Conservation (phyloP, 30 jellyfish, hydroid and myxozoan species). For the Hydra vulgaris region DNA sequence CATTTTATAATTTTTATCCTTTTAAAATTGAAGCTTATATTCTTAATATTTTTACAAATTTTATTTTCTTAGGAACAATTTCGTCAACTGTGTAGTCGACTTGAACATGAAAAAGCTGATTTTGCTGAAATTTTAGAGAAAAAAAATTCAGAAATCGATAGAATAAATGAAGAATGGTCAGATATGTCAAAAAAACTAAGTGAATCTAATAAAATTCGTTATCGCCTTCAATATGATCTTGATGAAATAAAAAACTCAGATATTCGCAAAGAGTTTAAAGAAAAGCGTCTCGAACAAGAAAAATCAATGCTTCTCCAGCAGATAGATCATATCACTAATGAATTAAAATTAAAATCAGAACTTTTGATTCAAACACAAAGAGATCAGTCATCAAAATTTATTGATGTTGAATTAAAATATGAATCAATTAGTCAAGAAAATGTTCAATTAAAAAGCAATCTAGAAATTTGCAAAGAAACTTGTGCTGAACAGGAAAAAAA, state of each 20-base stretch:
- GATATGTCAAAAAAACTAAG: constrained; percentile 60
- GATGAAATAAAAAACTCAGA: constrained; percentile 82
- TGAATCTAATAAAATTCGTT: constrained; percentile 45
- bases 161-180: constrained; percentile 83
- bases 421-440: constrained; percentile 25
- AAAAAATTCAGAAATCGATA: constrained; percentile 66
- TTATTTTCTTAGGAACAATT: constrained; percentile 8
- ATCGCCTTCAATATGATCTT: constrained; percentile 71
- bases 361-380: constrained; percentile 32
- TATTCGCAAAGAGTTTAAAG: constrained; percentile 76
- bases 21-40: too few relatives aligned
- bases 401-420: constrained; percentile 36
- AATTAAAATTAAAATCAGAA: constrained; percentile 45
- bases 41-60: neutral
- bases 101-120: constrained; percentile 64
- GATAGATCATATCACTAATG: constrained; percentile 40
- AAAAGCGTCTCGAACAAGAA: constrained; percentile 88
- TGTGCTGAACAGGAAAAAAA: constrained; percentile 44
- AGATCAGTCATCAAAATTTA: constrained; percentile 44
- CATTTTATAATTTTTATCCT: neutral
- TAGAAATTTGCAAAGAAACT: constrained; percentile 31
- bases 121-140: constrained; percentile 62
- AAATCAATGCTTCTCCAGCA: constrained; percentile 51
- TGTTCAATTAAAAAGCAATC: constrained; percentile 22
- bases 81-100: constrained; percentile 12